Evolutionary conservation across 1,140 invertebrate genomes (phyloP).

Genomic region (Trypoxylus dichotomus): DNA sequence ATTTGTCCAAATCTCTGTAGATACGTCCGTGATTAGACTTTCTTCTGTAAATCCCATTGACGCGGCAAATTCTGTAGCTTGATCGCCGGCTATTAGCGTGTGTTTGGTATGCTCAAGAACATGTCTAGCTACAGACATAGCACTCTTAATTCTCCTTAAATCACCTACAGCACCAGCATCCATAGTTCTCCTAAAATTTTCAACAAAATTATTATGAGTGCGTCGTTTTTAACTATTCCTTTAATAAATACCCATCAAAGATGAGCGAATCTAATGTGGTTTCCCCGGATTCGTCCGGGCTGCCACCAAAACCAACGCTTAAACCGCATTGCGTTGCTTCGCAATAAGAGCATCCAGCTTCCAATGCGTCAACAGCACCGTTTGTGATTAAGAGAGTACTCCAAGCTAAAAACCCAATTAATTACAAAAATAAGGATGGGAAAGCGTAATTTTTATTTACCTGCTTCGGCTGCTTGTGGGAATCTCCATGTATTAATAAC

Average conservation of each 20-base stretch:
- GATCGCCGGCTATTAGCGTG: slow-evolving; percentile 85
- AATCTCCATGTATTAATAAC: slow-evolving; percentile 68
- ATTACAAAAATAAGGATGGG: neutral
- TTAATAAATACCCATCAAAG: slow-evolving; percentile 84
- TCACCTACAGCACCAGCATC: slow-evolving; percentile 90
- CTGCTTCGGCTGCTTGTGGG: slow-evolving; percentile 57
- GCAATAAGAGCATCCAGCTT: slow-evolving; percentile 81
- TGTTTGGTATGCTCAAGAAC: slow-evolving; percentile 92
- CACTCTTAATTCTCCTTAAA: slow-evolving; percentile 84
- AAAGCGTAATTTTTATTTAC: slow-evolving; percentile 48
- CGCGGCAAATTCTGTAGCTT: slow-evolving; percentile 87
- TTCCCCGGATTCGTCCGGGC: slow-evolving; percentile 95
- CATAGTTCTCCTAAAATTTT: slow-evolving; percentile 67
- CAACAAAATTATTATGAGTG: neutral
- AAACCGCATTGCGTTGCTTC: slow-evolving; percentile 86
- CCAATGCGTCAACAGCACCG: slow-evolving; percentile 80
- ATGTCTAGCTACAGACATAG: slow-evolving; percentile 85
- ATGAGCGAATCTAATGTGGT: slow-evolving; percentile 98
- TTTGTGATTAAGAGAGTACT: slow-evolving; percentile 59
- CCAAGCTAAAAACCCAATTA: slow-evolving; percentile 73
- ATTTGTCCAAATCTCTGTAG: slow-evolving; percentile 68
- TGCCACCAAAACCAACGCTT: slow-evolving; percentile 94
- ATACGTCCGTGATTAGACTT: slow-evolving; percentile 74
- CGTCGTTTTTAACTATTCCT: neutral
- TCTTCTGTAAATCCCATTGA: slow-evolving; percentile 87